Conservation (phyloP, 2,888 invertebrate genomes). For the Noctua pronuba region DNA sequence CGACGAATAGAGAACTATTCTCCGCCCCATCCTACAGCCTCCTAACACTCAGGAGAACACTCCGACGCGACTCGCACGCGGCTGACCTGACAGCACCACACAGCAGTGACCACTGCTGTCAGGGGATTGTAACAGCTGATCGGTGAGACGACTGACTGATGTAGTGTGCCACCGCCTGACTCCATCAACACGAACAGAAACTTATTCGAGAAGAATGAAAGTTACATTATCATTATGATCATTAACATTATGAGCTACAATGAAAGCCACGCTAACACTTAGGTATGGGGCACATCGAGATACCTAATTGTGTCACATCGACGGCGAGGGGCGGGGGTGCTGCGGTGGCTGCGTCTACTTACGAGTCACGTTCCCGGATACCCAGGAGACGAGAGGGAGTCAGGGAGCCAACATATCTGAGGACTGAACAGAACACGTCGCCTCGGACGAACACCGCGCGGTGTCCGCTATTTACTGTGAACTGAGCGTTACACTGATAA, state of each 20-base stretch:
- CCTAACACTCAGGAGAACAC: background rate
- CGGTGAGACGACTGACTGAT: background rate
- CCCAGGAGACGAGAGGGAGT: background rate
- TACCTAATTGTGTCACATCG: background rate
- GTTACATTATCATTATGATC: conserved; percentile 12
- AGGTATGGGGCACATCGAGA: conserved; percentile 15
- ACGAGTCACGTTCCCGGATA: background rate
- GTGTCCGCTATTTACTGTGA: background rate
- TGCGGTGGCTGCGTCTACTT: background rate
- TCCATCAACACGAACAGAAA: conserved; percentile 25
- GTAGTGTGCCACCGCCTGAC: conserved; percentile 11
- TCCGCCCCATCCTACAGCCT: background rate
- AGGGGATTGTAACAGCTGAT: no score
- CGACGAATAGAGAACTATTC: conserved; percentile 8
- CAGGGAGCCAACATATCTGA: background rate
- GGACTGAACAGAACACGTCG: background rate
- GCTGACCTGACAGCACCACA: no score
- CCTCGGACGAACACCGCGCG: background rate
- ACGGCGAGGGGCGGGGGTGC: background rate
- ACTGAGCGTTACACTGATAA: background rate
- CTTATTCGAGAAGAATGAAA: conserved; percentile 56
- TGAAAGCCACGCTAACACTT: conserved; percentile 38
- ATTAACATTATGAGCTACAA: conserved; percentile 34
- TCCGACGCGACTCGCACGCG: background rate
- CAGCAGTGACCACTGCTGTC: background rate